Conservation (phyloP, 2,113 vertebrate genomes). For the Rhinoderma darwinii region DNA sequence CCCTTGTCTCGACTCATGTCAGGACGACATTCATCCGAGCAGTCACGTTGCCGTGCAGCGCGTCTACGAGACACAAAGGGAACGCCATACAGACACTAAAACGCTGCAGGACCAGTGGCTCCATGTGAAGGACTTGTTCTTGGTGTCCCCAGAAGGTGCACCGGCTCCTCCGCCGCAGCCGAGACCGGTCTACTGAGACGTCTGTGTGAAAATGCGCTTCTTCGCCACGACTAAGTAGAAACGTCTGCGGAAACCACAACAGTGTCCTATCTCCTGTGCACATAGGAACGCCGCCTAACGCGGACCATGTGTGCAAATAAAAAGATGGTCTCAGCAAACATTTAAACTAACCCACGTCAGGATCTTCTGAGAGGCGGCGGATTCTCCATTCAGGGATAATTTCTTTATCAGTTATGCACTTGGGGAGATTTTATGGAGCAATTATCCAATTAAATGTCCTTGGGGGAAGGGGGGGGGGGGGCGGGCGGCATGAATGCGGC, state of each 20-base stretch:
- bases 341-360: slow-evolving; percentile 26
- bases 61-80: slow-evolving; percentile 5
- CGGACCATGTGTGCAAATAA: slow-evolving; percentile 52
- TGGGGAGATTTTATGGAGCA: slow-evolving; percentile 55
- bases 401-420: slow-evolving; percentile 55
- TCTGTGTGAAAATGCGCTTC: not conserved
- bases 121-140: not conserved
- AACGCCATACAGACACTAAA: not conserved
- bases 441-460: slow-evolving; percentile 56
- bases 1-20: not conserved
- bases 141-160: not conserved
- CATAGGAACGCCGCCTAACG: slow-evolving; percentile 24
- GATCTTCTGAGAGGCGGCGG: slow-evolving; percentile 5
- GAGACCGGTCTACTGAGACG: not conserved
- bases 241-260: slow-evolving; percentile 22
- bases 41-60: not conserved
- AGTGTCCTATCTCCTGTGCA: not conserved
- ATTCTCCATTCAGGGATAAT: slow-evolving; percentile 33
- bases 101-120: not conserved
- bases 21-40: not conserved
- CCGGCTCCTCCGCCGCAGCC: not conserved
- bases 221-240: not conserved
- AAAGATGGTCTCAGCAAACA: slow-evolving; percentile 38
- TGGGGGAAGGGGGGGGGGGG: slow-evolving; percentile 2
- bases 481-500: slow-evolving; percentile 25